Conservation (phyloP, 2,797 vertebrate species). For the Geotrypetes seraphini region DNA sequence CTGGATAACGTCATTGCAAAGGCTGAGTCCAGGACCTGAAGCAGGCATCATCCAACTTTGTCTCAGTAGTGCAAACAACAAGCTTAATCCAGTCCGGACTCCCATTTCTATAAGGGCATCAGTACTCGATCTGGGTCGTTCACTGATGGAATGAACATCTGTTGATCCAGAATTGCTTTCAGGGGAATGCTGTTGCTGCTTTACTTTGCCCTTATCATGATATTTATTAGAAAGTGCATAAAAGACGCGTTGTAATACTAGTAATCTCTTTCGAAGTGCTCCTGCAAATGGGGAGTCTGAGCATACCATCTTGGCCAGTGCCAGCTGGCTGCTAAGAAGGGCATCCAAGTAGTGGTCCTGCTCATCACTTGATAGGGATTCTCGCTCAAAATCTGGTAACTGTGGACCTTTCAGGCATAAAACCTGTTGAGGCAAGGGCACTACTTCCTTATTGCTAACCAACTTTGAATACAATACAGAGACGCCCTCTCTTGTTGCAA, state of each 20-base stretch:
- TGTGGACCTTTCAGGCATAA: conserved; percentile 95
- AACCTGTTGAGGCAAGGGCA: conserved; percentile 91
- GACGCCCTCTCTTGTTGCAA: conserved; percentile 89
- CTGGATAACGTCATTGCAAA: conserved; percentile 94
- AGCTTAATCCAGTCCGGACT: conserved; percentile 87
- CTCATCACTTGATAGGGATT: conserved; percentile 91
- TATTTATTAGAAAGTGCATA: conserved; percentile 97
- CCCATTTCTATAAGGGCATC: conserved; percentile 98
- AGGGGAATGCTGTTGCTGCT: conserved; percentile 88
- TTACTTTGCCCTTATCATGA: conserved; percentile 91
- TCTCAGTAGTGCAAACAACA: conserved; percentile 89
- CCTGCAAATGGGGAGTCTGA: conserved; percentile 93
- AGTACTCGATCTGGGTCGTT: conserved; percentile 88
- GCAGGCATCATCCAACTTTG: conserved; percentile 94
- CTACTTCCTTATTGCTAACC: conserved; percentile 89
- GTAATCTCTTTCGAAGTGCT: conserved; percentile 82
- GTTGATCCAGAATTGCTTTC: conserved; percentile 80
- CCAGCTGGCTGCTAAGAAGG: conserved; percentile 89
- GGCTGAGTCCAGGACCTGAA: conserved; percentile 67
- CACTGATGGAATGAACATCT: conserved; percentile 83
- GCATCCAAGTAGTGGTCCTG: conserved; percentile 97
- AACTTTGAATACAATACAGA: conserved; percentile 82
- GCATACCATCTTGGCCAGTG: conserved; percentile 94
- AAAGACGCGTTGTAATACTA: conserved; percentile 92
- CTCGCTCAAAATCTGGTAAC: conserved; percentile 93